Evolutionary conservation across 2,888 invertebrate species (phyloP).

Genomic region (Formica aserva): DNA sequence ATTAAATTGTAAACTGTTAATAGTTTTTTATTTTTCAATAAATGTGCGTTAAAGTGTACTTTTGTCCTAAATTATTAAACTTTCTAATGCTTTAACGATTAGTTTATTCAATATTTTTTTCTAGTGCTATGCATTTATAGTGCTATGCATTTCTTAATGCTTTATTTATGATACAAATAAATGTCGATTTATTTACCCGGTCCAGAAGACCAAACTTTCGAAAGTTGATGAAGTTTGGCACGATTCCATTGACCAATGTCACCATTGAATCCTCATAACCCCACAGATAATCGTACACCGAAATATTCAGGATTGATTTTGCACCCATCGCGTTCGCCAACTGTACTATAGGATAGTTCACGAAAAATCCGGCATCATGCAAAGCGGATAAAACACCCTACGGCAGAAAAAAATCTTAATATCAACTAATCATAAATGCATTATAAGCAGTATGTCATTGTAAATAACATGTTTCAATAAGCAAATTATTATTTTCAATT

Average conservation of each 20-base stretch:
- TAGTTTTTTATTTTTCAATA: background rate
- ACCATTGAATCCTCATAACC: constrained; percentile 93
- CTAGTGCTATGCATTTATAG: background rate
- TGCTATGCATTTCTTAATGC: background rate
- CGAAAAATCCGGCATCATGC: constrained; percentile 87
- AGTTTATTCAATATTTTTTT: background rate
- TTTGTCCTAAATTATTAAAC: background rate
- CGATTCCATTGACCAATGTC: constrained; percentile 89
- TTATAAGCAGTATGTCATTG: background rate
- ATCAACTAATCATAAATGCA: background rate
- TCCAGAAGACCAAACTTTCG: constrained; percentile 93
- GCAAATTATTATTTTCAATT: background rate
- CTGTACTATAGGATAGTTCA: constrained; percentile 88
- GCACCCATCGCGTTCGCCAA: constrained; percentile 87
- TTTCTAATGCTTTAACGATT: background rate
- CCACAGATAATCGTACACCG: constrained; percentile 92
- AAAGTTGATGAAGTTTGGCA: constrained; percentile 94
- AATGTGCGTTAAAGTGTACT: background rate
- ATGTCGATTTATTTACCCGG: constrained; percentile 88
- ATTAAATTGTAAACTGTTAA: constrained; percentile 19
- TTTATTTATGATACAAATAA: background rate
- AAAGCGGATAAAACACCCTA: constrained; percentile 88
- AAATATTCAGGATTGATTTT: constrained; percentile 89
- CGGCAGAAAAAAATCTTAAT: background rate
- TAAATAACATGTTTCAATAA: background rate